phyloP scores from a whole-genome alignment of 2,797 vertebrate species.

The Varecia variegata region DNA sequence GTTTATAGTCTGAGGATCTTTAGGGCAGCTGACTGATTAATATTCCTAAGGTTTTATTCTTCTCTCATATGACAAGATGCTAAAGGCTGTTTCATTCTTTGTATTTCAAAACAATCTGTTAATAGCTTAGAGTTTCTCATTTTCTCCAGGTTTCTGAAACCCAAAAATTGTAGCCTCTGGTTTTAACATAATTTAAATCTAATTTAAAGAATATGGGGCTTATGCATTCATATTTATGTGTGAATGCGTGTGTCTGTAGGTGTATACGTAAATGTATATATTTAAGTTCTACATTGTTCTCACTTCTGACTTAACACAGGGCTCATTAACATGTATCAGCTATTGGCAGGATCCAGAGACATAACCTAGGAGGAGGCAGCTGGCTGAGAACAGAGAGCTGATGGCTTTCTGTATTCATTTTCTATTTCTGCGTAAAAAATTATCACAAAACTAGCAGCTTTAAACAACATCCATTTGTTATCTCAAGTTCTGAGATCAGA shows the following conservation, averaged over 20 bases:
- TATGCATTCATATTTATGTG: not conserved
- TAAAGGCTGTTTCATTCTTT: not conserved
- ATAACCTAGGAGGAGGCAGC: not conserved
- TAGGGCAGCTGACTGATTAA: not conserved
- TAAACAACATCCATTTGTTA: not conserved
- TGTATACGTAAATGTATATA: not conserved
- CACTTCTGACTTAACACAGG: not conserved
- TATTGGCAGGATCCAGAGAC: not conserved
- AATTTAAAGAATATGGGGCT: not conserved
- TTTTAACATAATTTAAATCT: slow-evolving; percentile 15
- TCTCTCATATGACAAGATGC: not conserved
- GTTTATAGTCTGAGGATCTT: not conserved
- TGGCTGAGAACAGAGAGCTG: not conserved
- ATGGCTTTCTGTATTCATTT: not conserved
- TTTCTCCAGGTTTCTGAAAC: not conserved
- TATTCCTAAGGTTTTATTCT: not conserved
- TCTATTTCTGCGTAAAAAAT: not conserved
- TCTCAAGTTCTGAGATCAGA: not conserved
- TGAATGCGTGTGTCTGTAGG: not conserved
- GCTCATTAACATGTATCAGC: not conserved
- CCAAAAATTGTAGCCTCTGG: not conserved
- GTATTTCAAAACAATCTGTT: not conserved
- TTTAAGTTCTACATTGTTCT: not conserved
- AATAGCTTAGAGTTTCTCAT: not conserved
- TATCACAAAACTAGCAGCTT: not conserved